Conservation (phyloP, 2,888 invertebrate genomes). For the Eudasyphora cyanicolor region DNA sequence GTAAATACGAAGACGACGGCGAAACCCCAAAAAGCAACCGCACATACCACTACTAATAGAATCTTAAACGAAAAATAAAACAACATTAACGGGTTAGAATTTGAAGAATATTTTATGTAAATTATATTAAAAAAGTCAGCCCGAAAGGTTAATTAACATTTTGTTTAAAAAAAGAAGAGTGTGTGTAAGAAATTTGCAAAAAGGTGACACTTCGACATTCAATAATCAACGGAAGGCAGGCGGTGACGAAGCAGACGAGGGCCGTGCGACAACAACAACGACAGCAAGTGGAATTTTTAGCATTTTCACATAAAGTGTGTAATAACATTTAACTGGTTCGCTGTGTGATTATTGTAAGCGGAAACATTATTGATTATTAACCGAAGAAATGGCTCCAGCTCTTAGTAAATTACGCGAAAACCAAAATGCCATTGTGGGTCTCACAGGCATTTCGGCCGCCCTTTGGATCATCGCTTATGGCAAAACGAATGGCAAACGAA, state of each 20-base stretch:
- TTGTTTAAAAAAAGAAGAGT: conserved; percentile 26
- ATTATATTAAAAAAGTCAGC: conserved; percentile 24
- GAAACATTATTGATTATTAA: conserved; percentile 51
- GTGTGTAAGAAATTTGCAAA: conserved; percentile 32
- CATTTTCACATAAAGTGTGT: conserved; percentile 17
- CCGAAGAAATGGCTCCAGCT: conserved; percentile 85
- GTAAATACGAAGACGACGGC: too few species aligned
- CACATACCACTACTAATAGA: neutral
- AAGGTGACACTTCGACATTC: conserved; percentile 37
- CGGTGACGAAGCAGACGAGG: conserved; percentile 10
- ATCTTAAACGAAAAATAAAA: neutral
- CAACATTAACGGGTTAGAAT: neutral
- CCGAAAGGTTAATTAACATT: conserved; percentile 42
- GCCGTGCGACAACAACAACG: neutral
- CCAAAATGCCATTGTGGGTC: conserved; percentile 82
- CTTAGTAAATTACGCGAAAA: conserved; percentile 88
- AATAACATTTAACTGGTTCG: conserved; percentile 19
- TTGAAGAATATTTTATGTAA: neutral
- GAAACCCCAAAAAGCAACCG: neutral
- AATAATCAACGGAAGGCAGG: neutral
- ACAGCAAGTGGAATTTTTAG: neutral
- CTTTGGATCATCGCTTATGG: conserved; percentile 83
- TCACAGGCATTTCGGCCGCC: conserved; percentile 84
- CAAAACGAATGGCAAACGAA: conserved; percentile 81
- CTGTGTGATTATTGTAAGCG: conserved; percentile 29